phyloP scores from a whole-genome alignment of 1,140 invertebrate genomes.

The Lanistes nyassanus region DNA sequence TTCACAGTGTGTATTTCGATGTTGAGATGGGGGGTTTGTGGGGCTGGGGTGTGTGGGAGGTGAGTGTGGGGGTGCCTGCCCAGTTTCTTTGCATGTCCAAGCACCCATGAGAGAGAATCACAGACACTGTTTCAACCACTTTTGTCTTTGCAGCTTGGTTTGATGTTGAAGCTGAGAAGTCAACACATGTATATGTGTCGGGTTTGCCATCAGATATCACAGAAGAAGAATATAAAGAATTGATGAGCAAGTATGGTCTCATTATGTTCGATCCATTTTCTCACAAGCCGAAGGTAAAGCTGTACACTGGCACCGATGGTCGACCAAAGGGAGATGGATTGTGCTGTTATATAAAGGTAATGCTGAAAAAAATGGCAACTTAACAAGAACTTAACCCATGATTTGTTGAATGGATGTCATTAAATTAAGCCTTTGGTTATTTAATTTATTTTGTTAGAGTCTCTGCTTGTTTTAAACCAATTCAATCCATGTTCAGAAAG shows the following conservation, averaged over 20 bases:
- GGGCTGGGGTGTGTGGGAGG: no score
- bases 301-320: constrained; percentile 86
- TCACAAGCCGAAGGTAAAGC: constrained; percentile 91
- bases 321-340: constrained; percentile 94
- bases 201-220: constrained; percentile 91
- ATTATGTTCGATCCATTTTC: constrained; percentile 86
- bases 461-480: neutral
- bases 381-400: neutral
- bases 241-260: constrained; percentile 97
- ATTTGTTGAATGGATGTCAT: no score
- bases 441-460: neutral
- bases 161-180: constrained; percentile 89
- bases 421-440: neutral
- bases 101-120: no score
- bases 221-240: constrained; percentile 78
- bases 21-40: no score
- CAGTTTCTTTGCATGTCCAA: no score
- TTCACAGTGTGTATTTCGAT: no score
- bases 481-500: no score
- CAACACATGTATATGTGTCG: constrained; percentile 96
- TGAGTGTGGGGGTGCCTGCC: no score
- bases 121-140: neutral
- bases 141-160: constrained; percentile 78
- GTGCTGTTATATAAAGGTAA: constrained; percentile 93
- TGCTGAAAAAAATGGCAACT: no score